Evolutionary conservation across 2,888 invertebrate genomes (phyloP), one percentile per base, ranked within the genome.

Genomic region (Brachyopa scutellaris): DNA sequence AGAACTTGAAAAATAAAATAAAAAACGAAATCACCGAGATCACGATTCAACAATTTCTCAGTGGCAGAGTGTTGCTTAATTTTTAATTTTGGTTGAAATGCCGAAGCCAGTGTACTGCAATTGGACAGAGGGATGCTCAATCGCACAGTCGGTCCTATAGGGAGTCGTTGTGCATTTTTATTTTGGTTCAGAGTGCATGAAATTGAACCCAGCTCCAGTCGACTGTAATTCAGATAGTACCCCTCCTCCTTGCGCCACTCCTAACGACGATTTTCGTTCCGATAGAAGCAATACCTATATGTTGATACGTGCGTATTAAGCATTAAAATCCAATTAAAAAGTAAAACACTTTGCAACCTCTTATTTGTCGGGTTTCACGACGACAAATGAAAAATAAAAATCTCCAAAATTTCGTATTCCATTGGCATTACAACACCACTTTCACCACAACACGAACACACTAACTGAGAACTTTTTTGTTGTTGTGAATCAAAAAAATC

Each of bases 101-200:
- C 67, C 55, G 53, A 69, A 61, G n/a, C 13, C 29, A 31, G 45
- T 55, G 33, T n/a, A 26, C 57, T 55, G 40, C 53, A 69, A 23
- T 55, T 64, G 64, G 36, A 29, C 36, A 36, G 61, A 36, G 31
- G 9, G 57, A 53, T 55, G n/a, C 33, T 33, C 55, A 67, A 21
- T 67, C 36, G 31, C 55, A 23, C 26, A 26, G 3, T 26, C 26
- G 26, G 51, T 26, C 51, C 79, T 53, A 47, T 55, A 31, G 79
- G 73, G 79, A 80, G 74, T 74, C 66, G n/a, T n/a, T n/a, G 61
- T 76, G 76, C 55, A 76, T 76, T 76, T 80, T 62, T 64, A 82
- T 82, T 66, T 47, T 15, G 31, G 82, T 82, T 82, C 82, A 82
- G 70, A 76, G 70, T 82, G 82, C 82, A 82, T 82, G 82, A 82